Percentiles rank a stretch among this genome's conserved stretches.
phyloP scores from a whole-genome alignment of 2,888 invertebrate species.

The Omphaloscelis lunosa region DNA sequence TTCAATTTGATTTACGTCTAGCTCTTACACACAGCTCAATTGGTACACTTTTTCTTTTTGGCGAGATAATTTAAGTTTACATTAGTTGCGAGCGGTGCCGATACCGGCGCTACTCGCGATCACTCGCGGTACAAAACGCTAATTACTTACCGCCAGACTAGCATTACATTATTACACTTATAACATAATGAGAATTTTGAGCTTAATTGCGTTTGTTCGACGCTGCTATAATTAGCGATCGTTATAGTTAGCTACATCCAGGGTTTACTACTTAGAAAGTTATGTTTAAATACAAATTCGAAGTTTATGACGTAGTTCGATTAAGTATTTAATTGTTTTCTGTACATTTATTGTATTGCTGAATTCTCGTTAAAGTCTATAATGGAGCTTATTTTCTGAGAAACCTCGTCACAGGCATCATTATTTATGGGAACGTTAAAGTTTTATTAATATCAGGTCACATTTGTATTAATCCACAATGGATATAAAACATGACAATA shows the following conservation, averaged over 20 bases:
- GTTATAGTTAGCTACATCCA: constrained; percentile 66
- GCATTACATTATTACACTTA: constrained; percentile 71
- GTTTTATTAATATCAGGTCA: constrained; percentile 35
- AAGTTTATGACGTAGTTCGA: constrained; percentile 62
- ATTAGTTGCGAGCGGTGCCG: constrained; percentile 71
- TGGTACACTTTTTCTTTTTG: constrained; percentile 90
- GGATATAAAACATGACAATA: constrained; percentile 20
- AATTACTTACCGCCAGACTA: constrained; percentile 69
- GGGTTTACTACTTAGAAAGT: constrained; percentile 73
- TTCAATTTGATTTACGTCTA: constrained; percentile 91
- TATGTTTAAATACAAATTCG: constrained; percentile 58
- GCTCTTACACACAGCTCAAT: constrained; percentile 87
- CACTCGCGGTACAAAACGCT: constrained; percentile 59
- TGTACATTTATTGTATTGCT: constrained; percentile 28
- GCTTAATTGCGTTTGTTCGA: constrained; percentile 72
- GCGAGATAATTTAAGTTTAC: constrained; percentile 82
- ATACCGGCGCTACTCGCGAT: constrained; percentile 62
- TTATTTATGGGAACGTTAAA: constrained; percentile 39
- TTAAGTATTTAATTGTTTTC: constrained; percentile 40
- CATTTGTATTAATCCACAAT: constrained; percentile 27
- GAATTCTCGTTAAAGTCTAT: constrained; percentile 25
- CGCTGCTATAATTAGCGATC: constrained; percentile 63
- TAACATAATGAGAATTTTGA: constrained; percentile 73
- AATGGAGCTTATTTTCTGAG: constrained; percentile 33
- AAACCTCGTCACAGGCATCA: constrained; percentile 30